Evolutionary conservation across 2,113 vertebrate genomes (phyloP).

Genomic region (Leucopsar rothschildi): DNA sequence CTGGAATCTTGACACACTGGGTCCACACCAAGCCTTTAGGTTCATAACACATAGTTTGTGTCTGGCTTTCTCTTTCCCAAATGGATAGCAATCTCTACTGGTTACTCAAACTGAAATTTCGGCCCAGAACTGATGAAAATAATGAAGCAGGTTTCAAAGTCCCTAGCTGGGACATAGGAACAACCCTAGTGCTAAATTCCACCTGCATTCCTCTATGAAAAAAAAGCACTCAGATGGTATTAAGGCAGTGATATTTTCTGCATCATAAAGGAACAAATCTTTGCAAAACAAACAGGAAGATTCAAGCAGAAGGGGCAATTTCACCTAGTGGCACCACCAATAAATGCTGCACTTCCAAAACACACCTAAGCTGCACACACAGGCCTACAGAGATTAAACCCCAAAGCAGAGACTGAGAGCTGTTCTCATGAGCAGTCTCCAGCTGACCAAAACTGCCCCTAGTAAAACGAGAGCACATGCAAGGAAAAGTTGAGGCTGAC

Average conservation of each 20-base stretch:
- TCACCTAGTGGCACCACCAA: not conserved
- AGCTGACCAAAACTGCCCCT: not conserved
- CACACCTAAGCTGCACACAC: not conserved
- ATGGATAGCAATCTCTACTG: not conserved
- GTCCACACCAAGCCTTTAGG: not conserved
- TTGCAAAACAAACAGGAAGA: not conserved
- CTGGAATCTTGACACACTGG: not conserved
- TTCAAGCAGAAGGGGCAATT: not conserved
- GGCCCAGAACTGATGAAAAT: not conserved
- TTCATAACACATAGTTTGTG: not conserved
- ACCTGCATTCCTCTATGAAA: not conserved
- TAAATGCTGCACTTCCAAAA: not conserved
- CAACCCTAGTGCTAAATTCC: not conserved
- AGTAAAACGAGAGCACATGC: accelerated
- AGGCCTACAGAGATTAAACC: not conserved
- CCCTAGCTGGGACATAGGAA: not conserved
- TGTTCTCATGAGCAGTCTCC: not conserved
- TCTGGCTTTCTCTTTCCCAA: not conserved
- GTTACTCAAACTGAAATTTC: not conserved
- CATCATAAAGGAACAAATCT: not conserved
- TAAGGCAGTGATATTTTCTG: not conserved
- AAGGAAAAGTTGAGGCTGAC: not conserved
- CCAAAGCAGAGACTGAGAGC: not conserved
- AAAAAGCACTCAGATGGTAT: not conserved
- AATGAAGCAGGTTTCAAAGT: not conserved